Evolutionary conservation across 2,797 vertebrate species (phyloP), one percentile per base, ranked within the genome.

Genomic region (Triplophysa yarkandensis): DNA sequence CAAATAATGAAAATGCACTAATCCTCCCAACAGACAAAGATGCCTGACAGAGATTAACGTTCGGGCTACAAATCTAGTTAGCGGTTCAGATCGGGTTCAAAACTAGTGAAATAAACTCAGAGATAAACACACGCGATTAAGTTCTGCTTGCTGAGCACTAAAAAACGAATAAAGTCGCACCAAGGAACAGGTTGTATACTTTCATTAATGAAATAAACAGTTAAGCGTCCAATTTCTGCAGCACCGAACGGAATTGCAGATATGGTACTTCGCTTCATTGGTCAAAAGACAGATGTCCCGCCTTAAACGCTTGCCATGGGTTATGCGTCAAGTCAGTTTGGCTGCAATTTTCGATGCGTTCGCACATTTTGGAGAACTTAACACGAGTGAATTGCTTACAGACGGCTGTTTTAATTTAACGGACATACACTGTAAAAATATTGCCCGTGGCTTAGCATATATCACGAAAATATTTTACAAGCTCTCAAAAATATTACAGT

Each of bases 1-100:
- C 19, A 72, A 82, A 82, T 89, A 84, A 90, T 89, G 87, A 84
- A 82, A 87, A 84, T 86, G 69, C 80, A 87, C 82, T 89, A 88
- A 90, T 88, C 83, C 77, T 61, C 80, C 48, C 11, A 30, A 66
- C 61, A 36, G 67, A 21, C 73, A 73, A 77, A 74, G 83, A 77
- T 78, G 78, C 71, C 75, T 54, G 65, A 66, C 63, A 65, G 68
- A 85, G 82, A 90, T 90, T 89, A 89, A 89, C 83, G 77, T 74
- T 69, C 74, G 39, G 41, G 77, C 68, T 82, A 75, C 83, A 81
- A 87, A 85, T 90, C 85, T 85, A 81, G 70, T 88, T 85, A 83
- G 85, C 68, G 65, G 63, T 79, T 83, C 71, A 69, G 60, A 86
- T 83, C 84, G 76, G 83, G 84, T 84, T 85, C 60, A 81, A 81